Percentiles rank a stretch among this genome's conserved stretches.
Evolutionary conservation across 37 sponge, comb jelly and placozoan genomes (phyloP).

Genomic region (Spongilla lacustris): DNA sequence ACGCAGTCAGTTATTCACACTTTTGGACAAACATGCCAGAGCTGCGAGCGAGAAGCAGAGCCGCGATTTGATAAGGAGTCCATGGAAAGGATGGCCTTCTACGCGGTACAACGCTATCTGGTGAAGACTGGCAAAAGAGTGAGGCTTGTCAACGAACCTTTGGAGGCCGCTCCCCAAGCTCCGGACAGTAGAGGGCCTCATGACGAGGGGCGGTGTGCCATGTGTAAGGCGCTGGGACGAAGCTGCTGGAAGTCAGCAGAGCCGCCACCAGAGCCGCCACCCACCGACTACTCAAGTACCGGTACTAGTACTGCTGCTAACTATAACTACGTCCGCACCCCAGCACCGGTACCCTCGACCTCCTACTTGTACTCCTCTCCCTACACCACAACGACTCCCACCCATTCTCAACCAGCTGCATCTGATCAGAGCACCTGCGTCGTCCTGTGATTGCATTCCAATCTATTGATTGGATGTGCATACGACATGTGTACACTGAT

Average conservation of each 20-base stretch:
- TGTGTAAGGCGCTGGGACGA: conserved; percentile 26
- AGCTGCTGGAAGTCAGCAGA: conserved; percentile 65
- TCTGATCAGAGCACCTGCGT: too few relatives aligned
- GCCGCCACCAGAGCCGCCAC: too few relatives aligned
- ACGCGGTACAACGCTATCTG: conserved; percentile 30
- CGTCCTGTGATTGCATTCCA: too few relatives aligned
- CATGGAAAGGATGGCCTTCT: conserved; percentile 30
- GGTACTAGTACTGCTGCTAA: too few relatives aligned
- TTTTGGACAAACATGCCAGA: conserved; percentile 15
- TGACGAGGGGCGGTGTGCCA: conserved; percentile 46
- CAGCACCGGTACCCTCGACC: too few relatives aligned
- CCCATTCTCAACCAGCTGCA: too few relatives aligned
- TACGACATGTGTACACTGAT: too few relatives aligned
- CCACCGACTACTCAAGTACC: too few relatives aligned
- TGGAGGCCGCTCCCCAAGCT: neutral
- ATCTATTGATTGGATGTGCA: too few relatives aligned
- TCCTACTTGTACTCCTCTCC: too few relatives aligned
- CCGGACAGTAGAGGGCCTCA: conserved; percentile 20
- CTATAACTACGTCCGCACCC: too few relatives aligned
- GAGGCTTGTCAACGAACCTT: neutral
- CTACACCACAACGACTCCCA: too few relatives aligned
- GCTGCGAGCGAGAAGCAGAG: neutral
- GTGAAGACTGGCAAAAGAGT: neutral
- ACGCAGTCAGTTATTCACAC: neutral
- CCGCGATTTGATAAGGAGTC: conserved; percentile 18